These are phyloP conservation scores for Polyergus mexicanus DNA, from an alignment of 1,140 invertebrate genomes.

Conservation along the genomic window DNA sequence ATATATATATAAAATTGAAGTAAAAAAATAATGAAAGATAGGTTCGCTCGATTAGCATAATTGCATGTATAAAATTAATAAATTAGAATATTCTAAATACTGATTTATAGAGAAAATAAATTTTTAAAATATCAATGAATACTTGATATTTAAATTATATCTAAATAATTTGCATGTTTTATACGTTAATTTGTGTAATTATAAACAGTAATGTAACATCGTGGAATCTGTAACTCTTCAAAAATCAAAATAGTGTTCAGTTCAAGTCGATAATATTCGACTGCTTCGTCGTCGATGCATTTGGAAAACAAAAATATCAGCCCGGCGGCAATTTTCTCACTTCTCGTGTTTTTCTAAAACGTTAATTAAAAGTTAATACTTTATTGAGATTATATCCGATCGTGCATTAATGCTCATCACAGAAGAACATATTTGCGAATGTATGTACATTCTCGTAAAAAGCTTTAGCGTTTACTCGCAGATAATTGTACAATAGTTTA, in stretches of 20 bases:
- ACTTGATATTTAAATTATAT: slow-evolving; percentile 32
- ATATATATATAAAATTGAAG: not conserved
- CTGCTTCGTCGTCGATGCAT: not conserved
- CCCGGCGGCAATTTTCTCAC: slow-evolving; percentile 12
- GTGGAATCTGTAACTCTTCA: not conserved
- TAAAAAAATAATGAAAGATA: not conserved
- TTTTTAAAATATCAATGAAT: slow-evolving; percentile 10
- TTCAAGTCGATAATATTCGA: slow-evolving; percentile 7
- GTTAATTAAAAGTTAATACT: slow-evolving; percentile 18
- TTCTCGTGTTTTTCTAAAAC: not conserved
- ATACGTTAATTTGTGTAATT: slow-evolving; percentile 29
- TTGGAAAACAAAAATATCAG: not conserved
- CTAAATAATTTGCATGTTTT: slow-evolving; percentile 26
- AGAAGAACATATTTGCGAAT: slow-evolving; percentile 4
- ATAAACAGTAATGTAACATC: slow-evolving; percentile 2
- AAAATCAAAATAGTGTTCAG: not conserved
- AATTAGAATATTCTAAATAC: slow-evolving; percentile 18
- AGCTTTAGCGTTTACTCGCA: slow-evolving; percentile 57
- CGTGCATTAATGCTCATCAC: slow-evolving; percentile 22
- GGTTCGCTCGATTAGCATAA: not conserved
- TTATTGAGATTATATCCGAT: slow-evolving; percentile 48
- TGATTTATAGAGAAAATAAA: not conserved
- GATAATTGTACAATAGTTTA: slow-evolving; percentile 73
- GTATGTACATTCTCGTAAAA: slow-evolving; percentile 53
- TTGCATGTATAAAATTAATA: not conserved